phyloP scores from a whole-genome alignment of 2,113 vertebrate genomes.

The Halichoeres trimaculatus region DNA sequence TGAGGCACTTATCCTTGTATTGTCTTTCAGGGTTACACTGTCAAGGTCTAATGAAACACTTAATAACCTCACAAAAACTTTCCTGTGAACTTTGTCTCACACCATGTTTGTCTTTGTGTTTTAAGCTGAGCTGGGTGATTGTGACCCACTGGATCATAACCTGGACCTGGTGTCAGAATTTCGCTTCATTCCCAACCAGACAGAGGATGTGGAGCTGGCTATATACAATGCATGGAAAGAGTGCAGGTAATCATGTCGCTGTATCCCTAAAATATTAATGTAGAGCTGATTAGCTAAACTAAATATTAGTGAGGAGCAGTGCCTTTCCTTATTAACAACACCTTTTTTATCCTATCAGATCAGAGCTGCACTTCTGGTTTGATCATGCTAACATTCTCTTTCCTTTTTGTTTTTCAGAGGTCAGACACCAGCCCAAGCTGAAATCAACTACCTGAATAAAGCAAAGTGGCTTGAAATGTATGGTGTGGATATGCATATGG shows the following conservation, averaged over 20 bases:
- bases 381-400: not conserved
- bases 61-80: not conserved
- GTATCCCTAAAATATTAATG: not conserved
- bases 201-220: constrained; percentile 92
- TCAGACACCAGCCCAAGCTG: constrained; percentile 94
- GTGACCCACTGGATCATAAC: constrained; percentile 90
- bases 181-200: constrained; percentile 93
- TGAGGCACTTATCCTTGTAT: not conserved
- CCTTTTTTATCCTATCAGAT: not conserved
- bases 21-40: not conserved
- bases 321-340: not conserved
- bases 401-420: constrained; percentile 82
- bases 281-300: not conserved
- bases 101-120: constrained; percentile 22
- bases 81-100: not conserved
- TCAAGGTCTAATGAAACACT: not conserved
- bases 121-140: constrained; percentile 95
- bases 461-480: constrained; percentile 99
- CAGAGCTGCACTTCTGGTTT: not conserved
- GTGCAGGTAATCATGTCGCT: constrained; percentile 86
- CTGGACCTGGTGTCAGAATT: constrained; percentile 96
- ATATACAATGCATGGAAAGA: constrained; percentile 95
- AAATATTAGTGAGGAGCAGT: not conserved
- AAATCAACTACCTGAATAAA: constrained; percentile 99
- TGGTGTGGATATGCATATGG: constrained; percentile 99